Percentiles rank a stretch among this genome's conserved stretches.
These are phyloP conservation scores for Slavum lentiscoides DNA, from an alignment of 2,888 invertebrate genomes.

Conservation along the genomic window DNA sequence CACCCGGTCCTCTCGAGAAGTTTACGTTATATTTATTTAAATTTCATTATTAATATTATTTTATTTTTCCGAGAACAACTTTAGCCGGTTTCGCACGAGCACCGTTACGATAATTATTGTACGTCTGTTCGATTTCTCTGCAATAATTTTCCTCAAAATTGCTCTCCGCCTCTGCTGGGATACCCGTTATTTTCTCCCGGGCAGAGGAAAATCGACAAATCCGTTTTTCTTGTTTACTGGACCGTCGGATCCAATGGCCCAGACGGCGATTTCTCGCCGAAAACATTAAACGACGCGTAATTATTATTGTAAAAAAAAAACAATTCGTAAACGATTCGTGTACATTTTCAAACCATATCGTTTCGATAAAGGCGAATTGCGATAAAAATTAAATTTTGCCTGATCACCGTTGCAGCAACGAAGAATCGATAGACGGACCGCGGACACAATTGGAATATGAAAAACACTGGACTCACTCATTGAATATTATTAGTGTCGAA, in stretches of 20 bases:
- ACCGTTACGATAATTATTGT: background rate
- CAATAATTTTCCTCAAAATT: slow-evolving; percentile 22
- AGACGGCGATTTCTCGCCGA: background rate
- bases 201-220: background rate
- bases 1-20: background rate
- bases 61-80: background rate
- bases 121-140: background rate
- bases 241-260: background rate
- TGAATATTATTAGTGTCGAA: too few species aligned
- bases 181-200: slow-evolving; percentile 21
- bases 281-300: too few species aligned
- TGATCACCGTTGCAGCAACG: too few species aligned
- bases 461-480: too few species aligned
- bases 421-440: too few species aligned
- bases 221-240: slow-evolving; percentile 28
- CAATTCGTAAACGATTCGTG: too few species aligned
- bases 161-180: background rate
- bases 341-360: too few species aligned
- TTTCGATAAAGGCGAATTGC: too few species aligned
- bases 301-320: too few species aligned
- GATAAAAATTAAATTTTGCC: too few species aligned
- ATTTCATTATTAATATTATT: too few species aligned
- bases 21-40: background rate
- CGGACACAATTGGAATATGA: too few species aligned
- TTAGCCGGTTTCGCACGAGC: background rate